Conservation (phyloP, 2,797 vertebrate genomes). For the Danio choprae region DNA sequence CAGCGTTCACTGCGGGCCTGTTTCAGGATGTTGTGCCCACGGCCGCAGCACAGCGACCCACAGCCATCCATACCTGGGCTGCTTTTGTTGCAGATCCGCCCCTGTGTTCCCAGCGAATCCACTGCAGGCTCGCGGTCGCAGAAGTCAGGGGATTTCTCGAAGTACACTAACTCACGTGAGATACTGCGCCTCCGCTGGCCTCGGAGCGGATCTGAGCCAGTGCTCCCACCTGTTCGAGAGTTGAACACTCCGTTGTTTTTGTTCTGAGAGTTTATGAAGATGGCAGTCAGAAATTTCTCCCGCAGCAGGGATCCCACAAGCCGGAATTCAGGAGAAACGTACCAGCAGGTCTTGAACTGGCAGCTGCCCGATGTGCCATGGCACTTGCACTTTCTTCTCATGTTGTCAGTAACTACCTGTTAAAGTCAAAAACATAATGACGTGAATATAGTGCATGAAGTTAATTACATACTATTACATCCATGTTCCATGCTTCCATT, state of each 20-base stretch:
- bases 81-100: conserved; percentile 83
- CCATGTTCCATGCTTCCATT: too few relatives aligned
- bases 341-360: conserved; percentile 95
- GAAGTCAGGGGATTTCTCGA: conserved; percentile 93
- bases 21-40: conserved; percentile 90
- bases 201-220: conserved; percentile 60
- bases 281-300: conserved; percentile 85
- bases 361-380: conserved; percentile 94
- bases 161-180: conserved; percentile 89
- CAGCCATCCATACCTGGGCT: conserved; percentile 85
- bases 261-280: conserved; percentile 92
- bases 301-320: conserved; percentile 84
- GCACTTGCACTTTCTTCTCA: conserved; percentile 92
- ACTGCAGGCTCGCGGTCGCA: conserved; percentile 83
- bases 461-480: neutral
- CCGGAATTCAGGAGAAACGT: conserved; percentile 89
- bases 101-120: conserved; percentile 86
- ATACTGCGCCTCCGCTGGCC: conserved; percentile 76
- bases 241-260: conserved; percentile 92
- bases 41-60: conserved; percentile 89
- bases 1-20: conserved; percentile 88
- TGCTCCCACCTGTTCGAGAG: conserved; percentile 72
- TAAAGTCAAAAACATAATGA: conserved; percentile 46
- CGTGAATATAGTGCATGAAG: neutral
- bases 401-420: conserved; percentile 91